Base-by-base conservation (phyloP, 2,113 vertebrate species). In the Athene cunicularia region DNA sequence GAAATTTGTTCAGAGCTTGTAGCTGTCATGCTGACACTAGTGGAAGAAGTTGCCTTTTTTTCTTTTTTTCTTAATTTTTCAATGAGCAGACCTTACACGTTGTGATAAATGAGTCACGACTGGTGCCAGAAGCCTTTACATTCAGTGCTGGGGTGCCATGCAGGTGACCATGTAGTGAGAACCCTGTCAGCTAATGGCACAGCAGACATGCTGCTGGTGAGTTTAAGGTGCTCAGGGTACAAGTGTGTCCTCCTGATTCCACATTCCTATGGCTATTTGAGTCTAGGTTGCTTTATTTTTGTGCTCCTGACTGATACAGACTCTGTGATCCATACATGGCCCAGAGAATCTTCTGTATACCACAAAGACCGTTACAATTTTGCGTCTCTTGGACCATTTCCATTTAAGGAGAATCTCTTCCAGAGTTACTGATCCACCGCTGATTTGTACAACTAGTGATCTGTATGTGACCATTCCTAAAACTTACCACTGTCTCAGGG, bases 301-400 rank as follows among this genome's bases (percentile, higher is more conserved):
- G 26, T 85, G 22, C 41, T 74, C 56, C 80, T 75, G 76, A 37
- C 33, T n/a, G 84, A 70, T 30, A 41, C 11, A 62, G 76, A 16
- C 18, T 75, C 80, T 41, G 26, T 56, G 86, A 33, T 58, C 39
- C 53, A 45, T 50, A 81, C 60, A 81, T 21, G 49, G 30, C 35
- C 9, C 50, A 43, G 53, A 55, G 94, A 79, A 67, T 58, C 60
- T 45, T 53, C 79, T 33, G 8, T 33, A 8, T 6, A 4, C 14
- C 58, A 7, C 28, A 10, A 45, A 86, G 77, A 30, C 32, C 6
- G 0, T 80, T 62, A 59, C 22, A 88, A 21, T 85, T 20, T 49
- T 14, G 9, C 41, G 72, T 58, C 30, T 82, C 70, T 87, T 94
- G 94, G 86, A 92, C 84, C 53, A 47, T 43, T 89, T 80, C 77